Evolutionary conservation across 2,888 invertebrate genomes (phyloP), one percentile per base, ranked within the genome.

Genomic region (Brenthis hecate): DNA sequence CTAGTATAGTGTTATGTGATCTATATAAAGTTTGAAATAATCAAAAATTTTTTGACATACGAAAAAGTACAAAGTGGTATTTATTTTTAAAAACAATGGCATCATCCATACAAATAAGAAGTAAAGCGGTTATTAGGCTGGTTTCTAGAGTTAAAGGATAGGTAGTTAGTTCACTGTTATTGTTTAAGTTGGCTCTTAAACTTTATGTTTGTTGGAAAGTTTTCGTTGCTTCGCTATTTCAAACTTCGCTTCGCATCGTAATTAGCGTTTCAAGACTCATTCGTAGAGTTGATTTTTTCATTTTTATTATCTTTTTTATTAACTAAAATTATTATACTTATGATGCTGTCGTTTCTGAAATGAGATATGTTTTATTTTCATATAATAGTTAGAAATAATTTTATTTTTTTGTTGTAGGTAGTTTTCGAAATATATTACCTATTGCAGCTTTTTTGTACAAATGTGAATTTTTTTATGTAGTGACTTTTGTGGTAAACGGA

Each of bases 101-200:
- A 48, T 60, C 48, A 28, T 50, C 36, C 36, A 8, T 43, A 43
- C 1, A 60, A 60, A 60, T 60, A 53, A 53, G 43, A 66, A 67
- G n/a, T 19, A 13, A 56, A 51, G 51, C 36, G n/a, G 56, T 61
- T 67, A 71, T 71, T 68, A 65, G 62, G 65, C 68, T 62, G 56
- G 68, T 65, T 61, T 62, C 67, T 62, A 36, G 48, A 56, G 50
- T 71, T 64, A 14, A 43, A 60, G 66, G 61, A 65, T 69, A 43
- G 36, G 36, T 43, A 72, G 69, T 72, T 43, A 72, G 69, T 72
- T 58, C 13, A 50, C 51, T 55, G 72, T 65, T 72, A 71, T 71
- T 71, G 69, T 71, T 68, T 72, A 66, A 69, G 70, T 72, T 68
- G 61, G 62, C 55, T 58, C 61, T 65, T 36, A 57, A 72, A 74